Evolutionary conservation across 2,888 invertebrate species (phyloP).

Genomic region (Baronia brevicornis): DNA sequence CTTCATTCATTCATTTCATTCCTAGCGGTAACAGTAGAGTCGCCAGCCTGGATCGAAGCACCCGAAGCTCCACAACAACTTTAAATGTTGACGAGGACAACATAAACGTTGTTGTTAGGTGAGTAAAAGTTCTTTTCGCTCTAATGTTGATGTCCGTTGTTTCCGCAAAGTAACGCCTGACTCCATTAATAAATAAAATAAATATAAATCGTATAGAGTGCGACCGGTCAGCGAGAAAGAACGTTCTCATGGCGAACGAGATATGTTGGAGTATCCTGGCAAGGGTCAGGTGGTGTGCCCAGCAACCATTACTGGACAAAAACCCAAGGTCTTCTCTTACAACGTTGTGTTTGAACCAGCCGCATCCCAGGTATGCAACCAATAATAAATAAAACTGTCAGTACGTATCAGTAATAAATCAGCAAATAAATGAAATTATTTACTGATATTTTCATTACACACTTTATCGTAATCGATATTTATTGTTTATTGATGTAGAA

Average conservation of each 20-base stretch:
- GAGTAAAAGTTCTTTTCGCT: constrained; percentile 18
- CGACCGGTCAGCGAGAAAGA: constrained; percentile 88
- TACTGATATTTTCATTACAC: no score
- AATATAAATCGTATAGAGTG: constrained; percentile 72
- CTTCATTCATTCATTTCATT: constrained; percentile 1
- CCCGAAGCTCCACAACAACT: constrained; percentile 58
- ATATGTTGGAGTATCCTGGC: constrained; percentile 89
- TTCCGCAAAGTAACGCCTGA: no score
- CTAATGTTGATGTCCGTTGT: background rate
- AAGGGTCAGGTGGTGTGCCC: constrained; percentile 89
- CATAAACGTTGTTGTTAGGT: constrained; percentile 92
- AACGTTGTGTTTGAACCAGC: constrained; percentile 96
- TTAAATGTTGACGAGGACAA: constrained; percentile 83
- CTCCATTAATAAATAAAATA: constrained; percentile 9
- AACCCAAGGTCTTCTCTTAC: constrained; percentile 92
- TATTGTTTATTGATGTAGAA: no score
- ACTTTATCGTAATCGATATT: no score
- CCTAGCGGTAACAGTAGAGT: constrained; percentile 53
- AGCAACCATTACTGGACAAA: constrained; percentile 74
- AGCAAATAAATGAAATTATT: no score
- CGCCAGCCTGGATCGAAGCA: constrained; percentile 59
- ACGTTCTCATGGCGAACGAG: constrained; percentile 78
- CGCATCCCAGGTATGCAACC: constrained; percentile 84
- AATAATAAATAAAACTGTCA: no score
- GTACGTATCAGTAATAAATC: no score